Percentiles rank a stretch among this genome's conserved stretches.
Conservation (phyloP, 2,113 vertebrate genomes). For the Heterotilapia buettikoferi region DNA sequence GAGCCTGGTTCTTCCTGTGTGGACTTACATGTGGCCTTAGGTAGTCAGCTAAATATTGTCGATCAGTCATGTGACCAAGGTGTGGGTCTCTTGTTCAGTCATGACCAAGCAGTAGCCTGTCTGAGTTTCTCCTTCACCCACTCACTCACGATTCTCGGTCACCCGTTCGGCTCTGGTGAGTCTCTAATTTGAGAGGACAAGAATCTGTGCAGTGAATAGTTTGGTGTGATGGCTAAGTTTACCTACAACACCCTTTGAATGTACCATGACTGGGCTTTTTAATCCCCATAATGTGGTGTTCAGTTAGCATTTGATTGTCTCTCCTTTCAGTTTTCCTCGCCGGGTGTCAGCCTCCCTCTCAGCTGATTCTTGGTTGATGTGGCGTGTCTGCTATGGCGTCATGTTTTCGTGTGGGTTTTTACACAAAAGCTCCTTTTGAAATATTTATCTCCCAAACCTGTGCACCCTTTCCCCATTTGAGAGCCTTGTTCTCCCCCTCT, state of each 20-base stretch:
- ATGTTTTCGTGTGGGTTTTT: neutral
- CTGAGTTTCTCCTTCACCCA: neutral
- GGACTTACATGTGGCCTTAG: neutral
- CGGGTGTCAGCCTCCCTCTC: neutral
- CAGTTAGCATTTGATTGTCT: neutral
- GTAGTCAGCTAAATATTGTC: neutral
- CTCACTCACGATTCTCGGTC: neutral
- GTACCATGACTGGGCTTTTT: neutral
- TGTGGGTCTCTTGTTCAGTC: neutral
- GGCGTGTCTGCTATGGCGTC: neutral
- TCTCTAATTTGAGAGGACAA: neutral
- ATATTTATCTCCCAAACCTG: neutral
- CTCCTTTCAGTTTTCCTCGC: neutral
- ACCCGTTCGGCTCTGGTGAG: neutral
- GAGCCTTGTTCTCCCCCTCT: neutral
- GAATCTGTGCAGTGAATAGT: neutral
- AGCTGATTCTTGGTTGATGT: conserved; percentile 1
- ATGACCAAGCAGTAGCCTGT: neutral
- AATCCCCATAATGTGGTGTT: neutral
- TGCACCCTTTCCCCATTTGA: neutral
- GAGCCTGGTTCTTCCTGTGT: neutral
- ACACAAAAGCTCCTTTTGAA: neutral
- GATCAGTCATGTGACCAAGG: neutral
- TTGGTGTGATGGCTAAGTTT: neutral
- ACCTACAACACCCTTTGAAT: neutral